phyloP scores from a whole-genome alignment of 2,797 vertebrate species.

The Tauraco hartlaubi region DNA sequence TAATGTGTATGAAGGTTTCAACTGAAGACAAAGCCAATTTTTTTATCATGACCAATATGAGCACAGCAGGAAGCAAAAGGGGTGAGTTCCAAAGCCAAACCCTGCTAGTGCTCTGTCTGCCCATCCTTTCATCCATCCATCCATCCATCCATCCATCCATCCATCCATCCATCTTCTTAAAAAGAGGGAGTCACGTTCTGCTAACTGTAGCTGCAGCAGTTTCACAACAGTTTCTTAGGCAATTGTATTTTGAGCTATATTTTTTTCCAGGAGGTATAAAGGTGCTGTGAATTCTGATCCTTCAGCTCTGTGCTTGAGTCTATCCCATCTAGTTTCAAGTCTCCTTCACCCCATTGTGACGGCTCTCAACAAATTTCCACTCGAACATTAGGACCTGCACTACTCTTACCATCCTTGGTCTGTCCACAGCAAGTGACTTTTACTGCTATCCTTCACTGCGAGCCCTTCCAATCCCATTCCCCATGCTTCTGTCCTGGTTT shows the following conservation, averaged over 20 bases:
- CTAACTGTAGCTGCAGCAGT: constrained; percentile 74
- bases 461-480: constrained; percentile 52
- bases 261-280: constrained; percentile 11
- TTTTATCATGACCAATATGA: constrained; percentile 17
- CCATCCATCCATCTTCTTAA: constrained; percentile 25
- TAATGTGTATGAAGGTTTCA: neutral
- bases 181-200: constrained; percentile 52
- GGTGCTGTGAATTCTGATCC: neutral
- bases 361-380: neutral
- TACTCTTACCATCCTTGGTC: constrained; percentile 1
- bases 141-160: neutral
- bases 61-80: constrained; percentile 32
- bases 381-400: neutral
- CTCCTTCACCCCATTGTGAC: neutral
- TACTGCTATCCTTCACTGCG: neutral
- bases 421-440: constrained; percentile 21
- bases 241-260: neutral
- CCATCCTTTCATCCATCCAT: neutral
- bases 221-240: constrained; percentile 33
- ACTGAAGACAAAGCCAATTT: constrained; percentile 62
- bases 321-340: neutral
- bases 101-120: neutral
- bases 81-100: constrained; percentile 56
- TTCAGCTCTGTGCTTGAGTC: neutral
- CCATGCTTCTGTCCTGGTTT: constrained; percentile 65